Evolutionary conservation across 2,888 invertebrate species (phyloP).

Genomic region (Pheosia tremula): DNA sequence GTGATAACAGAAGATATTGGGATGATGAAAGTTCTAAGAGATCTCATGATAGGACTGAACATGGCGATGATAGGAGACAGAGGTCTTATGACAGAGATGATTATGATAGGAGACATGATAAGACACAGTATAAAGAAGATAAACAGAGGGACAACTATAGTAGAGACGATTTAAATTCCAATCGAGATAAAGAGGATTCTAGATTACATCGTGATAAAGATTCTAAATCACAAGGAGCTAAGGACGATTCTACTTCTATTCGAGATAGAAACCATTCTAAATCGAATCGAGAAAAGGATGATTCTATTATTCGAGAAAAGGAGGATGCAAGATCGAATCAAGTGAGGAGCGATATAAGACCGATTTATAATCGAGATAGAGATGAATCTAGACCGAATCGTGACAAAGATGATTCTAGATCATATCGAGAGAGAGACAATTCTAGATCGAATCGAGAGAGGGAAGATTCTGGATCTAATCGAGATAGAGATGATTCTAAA

Average conservation of each 20-base stretch:
- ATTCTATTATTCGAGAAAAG: neutral
- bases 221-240: neutral
- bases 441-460: slow-evolving; percentile 7
- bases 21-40: slow-evolving; percentile 10
- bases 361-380: neutral
- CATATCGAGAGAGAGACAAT: slow-evolving; percentile 10
- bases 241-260: neutral
- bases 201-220: neutral
- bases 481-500: neutral
- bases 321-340: neutral
- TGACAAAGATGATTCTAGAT: slow-evolving; percentile 14
- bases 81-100: slow-evolving; percentile 18
- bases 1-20: slow-evolving; percentile 8
- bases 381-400: slow-evolving; percentile 15
- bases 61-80: slow-evolving; percentile 22
- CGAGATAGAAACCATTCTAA: neutral
- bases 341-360: neutral
- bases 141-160: slow-evolving; percentile 1
- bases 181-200: slow-evolving; percentile 3
- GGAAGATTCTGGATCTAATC: slow-evolving; percentile 10
- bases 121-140: slow-evolving; percentile 6
- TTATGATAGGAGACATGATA: slow-evolving; percentile 24
- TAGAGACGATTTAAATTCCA: slow-evolving; percentile 14
- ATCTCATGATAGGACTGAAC: slow-evolving; percentile 13
- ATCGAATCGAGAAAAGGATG: neutral